Evolutionary conservation across 2,888 invertebrate species (phyloP), one percentile per base, ranked within the genome.

Genomic region (Ophonus ardosiacus): DNA sequence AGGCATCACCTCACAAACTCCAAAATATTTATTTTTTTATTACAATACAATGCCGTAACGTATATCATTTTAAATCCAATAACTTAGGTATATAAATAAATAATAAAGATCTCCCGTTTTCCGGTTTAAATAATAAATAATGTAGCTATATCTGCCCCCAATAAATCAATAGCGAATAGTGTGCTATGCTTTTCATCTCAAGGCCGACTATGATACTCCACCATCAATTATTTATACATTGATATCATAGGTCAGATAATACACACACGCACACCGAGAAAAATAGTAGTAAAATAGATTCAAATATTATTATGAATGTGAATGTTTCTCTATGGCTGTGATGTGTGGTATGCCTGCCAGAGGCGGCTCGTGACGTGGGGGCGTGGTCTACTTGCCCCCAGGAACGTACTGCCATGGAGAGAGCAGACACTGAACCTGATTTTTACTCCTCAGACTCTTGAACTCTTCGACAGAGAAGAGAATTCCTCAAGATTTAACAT

Each of bases 361-460:
- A 15, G 40, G 68, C 68, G 68, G 13, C 68, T 68, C 68, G 68
- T 68, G 68, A 68, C 68, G 68, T 68, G 31, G 68, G 68, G 68
- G 68, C 68, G 68, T 17, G 18, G 40, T n/a, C 31, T 38, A 7
- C 6, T 13, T 59, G 31, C 31, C 68, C 68, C 68, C 38, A 10
- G 68, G 7, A 8, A 68, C 38, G 63, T 17, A 38, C 68, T 15
- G 31, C 68, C 24, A 38, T 24, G 59, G 18, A 59, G 59, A 18
- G 17, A 51, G 31, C 31, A 68, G 68, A 38, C 38, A 31, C 31
- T 68, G 68, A 68, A 68, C 68, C 38, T 68, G 68, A 68, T 68
- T 68, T 68, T 68, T 68, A 68, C 31, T 15, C 68, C 15, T 38
- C 31, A 21, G 68, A 24, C 38, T 24, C 68, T 68, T 68, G 68